Evolutionary conservation across 1,140 invertebrate genomes (phyloP), one percentile per base, ranked within the genome.

Genomic region (Proales similis): DNA sequence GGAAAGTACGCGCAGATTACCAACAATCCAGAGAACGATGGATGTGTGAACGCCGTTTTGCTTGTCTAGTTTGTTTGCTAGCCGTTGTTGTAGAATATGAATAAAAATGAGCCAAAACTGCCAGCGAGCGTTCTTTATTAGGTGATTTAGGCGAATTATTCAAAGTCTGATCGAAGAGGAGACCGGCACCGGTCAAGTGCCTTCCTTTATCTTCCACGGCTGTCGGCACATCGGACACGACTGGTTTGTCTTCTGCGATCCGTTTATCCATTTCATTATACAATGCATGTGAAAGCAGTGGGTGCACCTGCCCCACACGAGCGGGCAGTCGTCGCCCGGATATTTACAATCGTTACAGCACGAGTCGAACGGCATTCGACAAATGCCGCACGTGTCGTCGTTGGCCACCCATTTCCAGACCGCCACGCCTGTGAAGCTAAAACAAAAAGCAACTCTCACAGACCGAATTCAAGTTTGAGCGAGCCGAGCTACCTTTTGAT

Each of bases 211-310:
- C 20, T 57, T 57, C 94, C 94, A 99, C 72, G 95, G 90, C 74
- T 96, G 92, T 68, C 94, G 82, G 78, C 94, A 98, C 90, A 98
- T 96, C 65, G 94, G 94, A 74, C 94, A 99, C 71, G 89, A 86
- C 71, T 94, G 89, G 74, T 89, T 87, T 42, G 87, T 83, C 72
- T 90, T 87, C 78, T 96, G 92, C 14, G 91, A 88, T 20, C 51
- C 51, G 70, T 95, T 89, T 33, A 97, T 80, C 94, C 94, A 98
- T 82, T 97, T 97, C 76, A 94, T 90, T 70, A 99, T 98, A 76
- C 94, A 99, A 76, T 98, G 94, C 74, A 97, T 96, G 74, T 98
- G 94, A 75, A 98, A 99, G 78, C 92, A 95, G 79, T 99, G 94
- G 1, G 90, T 92, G 77, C 94, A 99, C 69, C 90, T 84, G 64